These are phyloP conservation scores for Abramis brama DNA, from an alignment of 2,113 vertebrate species.

Conservation along the genomic window DNA sequence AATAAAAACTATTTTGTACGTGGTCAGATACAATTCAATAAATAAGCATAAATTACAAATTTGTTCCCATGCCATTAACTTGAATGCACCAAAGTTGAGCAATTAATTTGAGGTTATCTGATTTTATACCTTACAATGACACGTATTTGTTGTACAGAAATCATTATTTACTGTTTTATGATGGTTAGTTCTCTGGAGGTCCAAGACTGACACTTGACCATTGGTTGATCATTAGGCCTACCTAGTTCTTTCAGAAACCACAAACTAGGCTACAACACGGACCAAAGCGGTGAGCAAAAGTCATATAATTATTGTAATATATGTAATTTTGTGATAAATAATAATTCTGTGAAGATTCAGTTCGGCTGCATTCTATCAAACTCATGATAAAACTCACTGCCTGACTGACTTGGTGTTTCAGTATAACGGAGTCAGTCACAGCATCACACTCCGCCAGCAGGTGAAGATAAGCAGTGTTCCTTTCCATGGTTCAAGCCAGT, in stretches of 20 bases:
- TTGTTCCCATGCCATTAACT: too few species aligned
- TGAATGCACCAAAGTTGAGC: not conserved
- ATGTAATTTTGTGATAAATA: not conserved
- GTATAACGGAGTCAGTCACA: not conserved
- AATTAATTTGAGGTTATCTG: not conserved
- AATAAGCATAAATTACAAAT: too few species aligned
- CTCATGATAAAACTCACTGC: not conserved
- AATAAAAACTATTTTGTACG: not conserved
- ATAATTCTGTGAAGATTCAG: not conserved
- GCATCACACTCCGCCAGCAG: not conserved
- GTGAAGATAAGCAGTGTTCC: not conserved
- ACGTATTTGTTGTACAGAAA: not conserved
- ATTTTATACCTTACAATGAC: not conserved
- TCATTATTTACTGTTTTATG: not conserved
- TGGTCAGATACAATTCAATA: too few species aligned
- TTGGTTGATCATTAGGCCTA: not conserved
- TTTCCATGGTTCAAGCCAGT: not conserved
- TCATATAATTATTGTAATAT: not conserved
- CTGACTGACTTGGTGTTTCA: not conserved
- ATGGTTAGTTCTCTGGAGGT: not conserved
- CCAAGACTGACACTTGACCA: not conserved
- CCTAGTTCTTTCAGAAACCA: not conserved
- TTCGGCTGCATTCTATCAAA: not conserved
- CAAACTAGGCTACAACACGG: not conserved
- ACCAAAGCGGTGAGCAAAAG: not conserved